Evolutionary conservation across 1,140 invertebrate genomes (phyloP).

Genomic region (Drosophila kurseongensis): DNA sequence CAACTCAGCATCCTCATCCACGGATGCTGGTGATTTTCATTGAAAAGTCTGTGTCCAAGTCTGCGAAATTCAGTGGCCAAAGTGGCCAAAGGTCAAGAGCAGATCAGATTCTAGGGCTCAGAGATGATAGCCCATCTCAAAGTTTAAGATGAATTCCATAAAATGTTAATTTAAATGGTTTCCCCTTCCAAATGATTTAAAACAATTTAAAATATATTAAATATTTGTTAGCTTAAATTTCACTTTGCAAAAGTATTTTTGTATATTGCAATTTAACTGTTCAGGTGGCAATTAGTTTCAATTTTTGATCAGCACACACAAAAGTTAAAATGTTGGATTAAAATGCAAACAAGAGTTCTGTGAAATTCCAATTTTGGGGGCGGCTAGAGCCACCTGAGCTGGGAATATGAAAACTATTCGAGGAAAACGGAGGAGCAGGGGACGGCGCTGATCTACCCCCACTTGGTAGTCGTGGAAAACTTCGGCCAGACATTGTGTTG

Average conservation of each 20-base stretch:
- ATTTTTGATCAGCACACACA: conserved; percentile 20
- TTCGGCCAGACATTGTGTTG: conserved; percentile 73
- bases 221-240: no score
- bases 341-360: conserved; percentile 21
- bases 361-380: conserved; percentile 23
- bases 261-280: conserved; percentile 5
- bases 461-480: conserved; percentile 34
- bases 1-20: neutral
- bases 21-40: neutral
- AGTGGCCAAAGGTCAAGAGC: conserved; percentile 9
- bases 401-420: neutral
- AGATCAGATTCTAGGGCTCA: neutral
- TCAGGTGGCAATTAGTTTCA: conserved; percentile 9
- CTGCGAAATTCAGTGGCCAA: neutral
- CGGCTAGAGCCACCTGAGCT: conserved; percentile 27
- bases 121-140: neutral
- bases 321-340: conserved; percentile 15
- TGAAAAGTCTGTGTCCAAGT: neutral
- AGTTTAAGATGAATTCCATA: neutral
- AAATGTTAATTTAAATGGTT: neutral
- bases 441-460: conserved; percentile 11
- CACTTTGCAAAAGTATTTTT: no score
- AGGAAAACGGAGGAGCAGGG: neutral
- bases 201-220: no score
- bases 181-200: no score